Base-by-base conservation (phyloP, 2,113 vertebrate genomes). In the Tachysurus vachellii region DNA sequence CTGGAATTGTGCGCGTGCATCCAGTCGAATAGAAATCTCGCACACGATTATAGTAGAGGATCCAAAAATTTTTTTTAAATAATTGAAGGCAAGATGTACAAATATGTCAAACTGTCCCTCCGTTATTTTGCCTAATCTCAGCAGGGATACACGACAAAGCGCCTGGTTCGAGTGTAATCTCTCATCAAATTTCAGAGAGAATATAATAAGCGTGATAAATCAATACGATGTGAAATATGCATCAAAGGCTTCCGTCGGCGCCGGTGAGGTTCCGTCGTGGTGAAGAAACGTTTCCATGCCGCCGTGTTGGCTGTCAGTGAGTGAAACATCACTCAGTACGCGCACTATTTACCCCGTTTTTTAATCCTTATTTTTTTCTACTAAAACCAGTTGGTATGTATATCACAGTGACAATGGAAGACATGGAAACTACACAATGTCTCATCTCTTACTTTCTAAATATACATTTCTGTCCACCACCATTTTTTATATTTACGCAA, bases 131-230 rank as follows among this genome's bases (percentile, higher is more conserved):
- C 50, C 57, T 14, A 47, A 19, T 36, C 79, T 81, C 85, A 50
- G n/a, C 77, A 82, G 36, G 76, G 28, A 66, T 23, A 14, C 31
- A 12, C 9, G 61, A 36, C 13, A 66, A 79, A 36, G 3, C 53
- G 59, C 73, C n/a, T 26, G 36, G 54, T 31, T 31, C 6, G 36
- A 75, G 53, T 54, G 44, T 82, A 50, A 87, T 87, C 50, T 26
- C 85, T 86, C 85, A 86, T 87, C 64, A 86, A 59, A 86, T 28
- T 50, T 50, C 76, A 59, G 71, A 82, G 36, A 47, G 85, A 61
- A 86, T 59, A 59, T 12, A 50, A 86, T 59, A 59, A 6, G 11
- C 12, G 53, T 23, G 23, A 82, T 82, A 73, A 87, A 82, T 87
- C 86, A 75, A 87, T 75, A 59, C 4, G 36, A 26, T 9, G 53